Evolutionary conservation across 2,888 invertebrate species (phyloP).

Genomic region (Geophilus truncorum): DNA sequence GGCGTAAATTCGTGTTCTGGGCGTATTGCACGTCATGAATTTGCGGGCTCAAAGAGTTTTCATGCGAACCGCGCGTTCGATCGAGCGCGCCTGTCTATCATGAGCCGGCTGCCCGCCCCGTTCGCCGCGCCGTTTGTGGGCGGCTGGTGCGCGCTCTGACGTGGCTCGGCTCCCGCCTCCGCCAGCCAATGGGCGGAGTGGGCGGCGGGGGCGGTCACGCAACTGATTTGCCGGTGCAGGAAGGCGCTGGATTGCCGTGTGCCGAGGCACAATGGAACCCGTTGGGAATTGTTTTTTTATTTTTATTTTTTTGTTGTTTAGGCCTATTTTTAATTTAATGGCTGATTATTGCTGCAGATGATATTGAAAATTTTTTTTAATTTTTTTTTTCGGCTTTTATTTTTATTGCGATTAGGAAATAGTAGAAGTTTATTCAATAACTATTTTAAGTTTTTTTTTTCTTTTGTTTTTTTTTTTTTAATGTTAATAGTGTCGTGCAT

Average conservation of each 20-base stretch:
- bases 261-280: not conserved
- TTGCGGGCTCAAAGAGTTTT: not conserved
- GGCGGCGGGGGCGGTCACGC: constrained; percentile 27
- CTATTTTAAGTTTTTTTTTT: not conserved
- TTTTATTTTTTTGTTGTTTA: too few relatives aligned
- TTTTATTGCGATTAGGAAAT: not conserved
- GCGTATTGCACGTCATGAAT: not conserved
- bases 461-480: not conserved
- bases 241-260: constrained; percentile 12
- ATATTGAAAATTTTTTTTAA: not conserved
- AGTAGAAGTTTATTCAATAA: not conserved
- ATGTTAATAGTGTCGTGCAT: not conserved
- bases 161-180: constrained; percentile 18
- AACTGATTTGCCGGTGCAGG: constrained; percentile 25
- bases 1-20: not conserved
- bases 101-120: constrained; percentile 14
- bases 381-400: not conserved
- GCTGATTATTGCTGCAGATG: not conserved
- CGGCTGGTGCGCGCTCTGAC: constrained; percentile 21
- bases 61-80: not conserved
- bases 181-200: constrained; percentile 25
- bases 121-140: constrained; percentile 21
- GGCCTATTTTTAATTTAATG: not conserved
- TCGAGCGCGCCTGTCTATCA: constrained; percentile 25
- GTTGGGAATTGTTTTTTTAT: not conserved